Evolutionary conservation across 2,113 vertebrate species (phyloP).

Genomic region (Herpailurus yagouaroundi): DNA sequence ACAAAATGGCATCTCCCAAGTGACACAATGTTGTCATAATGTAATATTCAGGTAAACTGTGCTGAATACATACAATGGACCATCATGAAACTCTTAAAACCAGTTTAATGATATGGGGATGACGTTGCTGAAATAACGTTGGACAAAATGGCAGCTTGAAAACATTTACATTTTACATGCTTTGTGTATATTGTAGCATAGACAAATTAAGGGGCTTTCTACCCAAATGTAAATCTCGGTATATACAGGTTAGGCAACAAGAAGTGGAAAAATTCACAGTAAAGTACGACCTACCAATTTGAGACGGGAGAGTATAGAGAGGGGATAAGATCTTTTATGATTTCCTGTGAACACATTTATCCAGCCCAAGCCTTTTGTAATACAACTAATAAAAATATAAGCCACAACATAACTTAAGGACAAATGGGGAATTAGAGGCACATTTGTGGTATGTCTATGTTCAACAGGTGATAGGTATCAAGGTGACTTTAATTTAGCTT

Average conservation of each 20-base stretch:
- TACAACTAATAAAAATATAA: not conserved
- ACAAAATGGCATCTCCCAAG: not conserved
- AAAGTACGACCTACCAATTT: not conserved
- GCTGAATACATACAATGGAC: not conserved
- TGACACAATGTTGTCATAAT: not conserved
- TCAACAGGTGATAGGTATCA: not conserved
- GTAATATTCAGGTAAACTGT: not conserved
- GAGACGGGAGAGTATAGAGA: not conserved
- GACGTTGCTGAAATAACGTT: not conserved
- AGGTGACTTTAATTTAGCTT: not conserved
- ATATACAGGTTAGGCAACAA: fast-evolving
- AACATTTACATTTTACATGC: not conserved
- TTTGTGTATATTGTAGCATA: not conserved
- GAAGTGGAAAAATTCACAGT: not conserved
- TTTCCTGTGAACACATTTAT: not conserved
- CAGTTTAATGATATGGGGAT: not conserved
- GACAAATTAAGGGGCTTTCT: not conserved
- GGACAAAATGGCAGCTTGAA: not conserved
- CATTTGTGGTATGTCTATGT: not conserved
- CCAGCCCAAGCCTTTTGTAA: not conserved
- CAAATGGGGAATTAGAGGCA: not conserved
- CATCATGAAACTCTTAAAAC: not conserved
- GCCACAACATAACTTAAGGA: not conserved
- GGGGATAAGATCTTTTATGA: not conserved
- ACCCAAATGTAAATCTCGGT: not conserved